Percentiles rank a stretch among this genome's conserved stretches.
phyloP scores from a whole-genome alignment of 2,113 vertebrate species.

The Tachycineta bicolor region DNA sequence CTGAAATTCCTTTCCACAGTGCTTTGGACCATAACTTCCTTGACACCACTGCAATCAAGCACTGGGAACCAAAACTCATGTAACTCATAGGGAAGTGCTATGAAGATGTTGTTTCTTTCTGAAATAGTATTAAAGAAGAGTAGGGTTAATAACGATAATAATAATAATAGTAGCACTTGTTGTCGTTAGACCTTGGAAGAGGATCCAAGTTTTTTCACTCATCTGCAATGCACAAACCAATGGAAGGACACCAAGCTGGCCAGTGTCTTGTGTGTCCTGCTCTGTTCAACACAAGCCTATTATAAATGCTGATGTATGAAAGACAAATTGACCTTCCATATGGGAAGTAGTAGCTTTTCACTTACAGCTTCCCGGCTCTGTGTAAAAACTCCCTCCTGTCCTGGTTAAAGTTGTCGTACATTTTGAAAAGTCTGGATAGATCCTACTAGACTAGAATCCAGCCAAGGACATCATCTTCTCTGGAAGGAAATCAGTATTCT shows the following conservation, averaged over 20 bases:
- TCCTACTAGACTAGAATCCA: background rate
- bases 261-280: background rate
- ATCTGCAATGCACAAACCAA: background rate
- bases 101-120: background rate
- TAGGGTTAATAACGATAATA: background rate
- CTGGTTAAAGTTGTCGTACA: background rate
- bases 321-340: background rate
- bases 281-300: background rate
- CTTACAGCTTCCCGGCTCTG: background rate
- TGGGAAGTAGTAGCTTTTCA: background rate
- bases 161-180: background rate
- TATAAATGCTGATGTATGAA: background rate
- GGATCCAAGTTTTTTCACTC: background rate
- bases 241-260: background rate
- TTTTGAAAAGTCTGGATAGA: background rate
- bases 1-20: background rate
- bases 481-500: background rate
- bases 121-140: background rate
- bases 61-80: rapidly evolving
- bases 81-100: background rate
- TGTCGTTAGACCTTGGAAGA: background rate
- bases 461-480: background rate
- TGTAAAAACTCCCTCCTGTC: background rate
- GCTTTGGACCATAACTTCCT: background rate
- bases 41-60: background rate